phyloP scores from a whole-genome alignment of 1,140 invertebrate genomes.

The Drosophila lowei region DNA sequence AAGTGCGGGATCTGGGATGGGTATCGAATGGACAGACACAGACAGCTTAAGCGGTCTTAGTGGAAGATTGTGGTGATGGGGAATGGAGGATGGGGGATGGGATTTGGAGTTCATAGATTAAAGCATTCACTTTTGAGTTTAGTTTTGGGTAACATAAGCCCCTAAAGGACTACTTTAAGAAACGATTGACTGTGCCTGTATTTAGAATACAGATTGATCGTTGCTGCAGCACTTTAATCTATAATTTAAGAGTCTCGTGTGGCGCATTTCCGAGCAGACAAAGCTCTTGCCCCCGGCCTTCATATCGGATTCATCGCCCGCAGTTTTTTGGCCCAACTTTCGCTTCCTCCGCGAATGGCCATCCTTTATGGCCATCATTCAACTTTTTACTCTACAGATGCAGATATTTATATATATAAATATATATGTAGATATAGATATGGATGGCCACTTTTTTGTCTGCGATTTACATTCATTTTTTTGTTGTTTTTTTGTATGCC shows the following conservation, averaged over 20 bases:
- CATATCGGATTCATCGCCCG: neutral
- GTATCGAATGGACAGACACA: slow-evolving; percentile 36
- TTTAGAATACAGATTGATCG: neutral
- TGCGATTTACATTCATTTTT: slow-evolving; percentile 63
- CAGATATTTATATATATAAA: slow-evolving; percentile 1
- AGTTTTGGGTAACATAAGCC: neutral
- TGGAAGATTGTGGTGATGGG: slow-evolving; percentile 18
- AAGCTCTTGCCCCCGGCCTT: neutral
- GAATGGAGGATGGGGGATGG: neutral
- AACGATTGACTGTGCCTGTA: neutral
- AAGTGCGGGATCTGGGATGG: neutral
- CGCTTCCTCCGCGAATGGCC: neutral
- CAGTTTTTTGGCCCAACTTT: slow-evolving; percentile 12
- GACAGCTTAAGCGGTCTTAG: slow-evolving; percentile 57
- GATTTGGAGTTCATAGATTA: neutral
- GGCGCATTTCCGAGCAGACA: slow-evolving; percentile 25
- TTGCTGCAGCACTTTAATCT: neutral
- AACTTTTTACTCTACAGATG: slow-evolving; percentile 22
- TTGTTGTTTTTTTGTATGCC: neutral
- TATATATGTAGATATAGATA: slow-evolving; percentile 36
- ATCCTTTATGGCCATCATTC: slow-evolving; percentile 36
- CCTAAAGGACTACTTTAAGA: neutral
- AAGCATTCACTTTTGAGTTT: neutral
- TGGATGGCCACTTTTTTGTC: slow-evolving; percentile 68
- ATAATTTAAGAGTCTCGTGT: slow-evolving; percentile 34